Conservation (phyloP, 2,797 vertebrate species). For the Clarias platycephalus region DNA sequence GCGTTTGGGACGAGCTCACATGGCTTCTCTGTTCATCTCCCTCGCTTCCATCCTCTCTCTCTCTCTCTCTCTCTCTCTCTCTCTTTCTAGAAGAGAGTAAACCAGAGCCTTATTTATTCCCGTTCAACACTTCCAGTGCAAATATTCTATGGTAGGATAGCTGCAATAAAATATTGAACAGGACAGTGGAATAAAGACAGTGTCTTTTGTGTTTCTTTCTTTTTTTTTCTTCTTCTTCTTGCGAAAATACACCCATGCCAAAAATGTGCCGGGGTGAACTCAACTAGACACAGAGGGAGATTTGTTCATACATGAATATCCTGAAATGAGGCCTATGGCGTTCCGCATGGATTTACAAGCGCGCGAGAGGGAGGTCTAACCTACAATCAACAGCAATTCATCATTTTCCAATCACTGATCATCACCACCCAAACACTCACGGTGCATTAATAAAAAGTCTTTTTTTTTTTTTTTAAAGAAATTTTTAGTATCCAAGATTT, state of each 20-base stretch:
- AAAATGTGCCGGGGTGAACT: slow-evolving; percentile 43
- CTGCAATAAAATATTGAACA: slow-evolving; percentile 68
- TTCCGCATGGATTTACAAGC: slow-evolving; percentile 15
- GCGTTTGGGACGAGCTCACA: not conserved
- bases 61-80: not conserved
- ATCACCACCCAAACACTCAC: slow-evolving; percentile 28
- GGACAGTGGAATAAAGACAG: slow-evolving; percentile 69
- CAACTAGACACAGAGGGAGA: slow-evolving; percentile 44
- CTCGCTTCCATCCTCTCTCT: slow-evolving; percentile 23
- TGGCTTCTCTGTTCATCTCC: slow-evolving; percentile 31
- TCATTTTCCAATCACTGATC: slow-evolving; percentile 34
- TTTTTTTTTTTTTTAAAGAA: not conserved
- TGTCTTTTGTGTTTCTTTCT: slow-evolving; percentile 63
- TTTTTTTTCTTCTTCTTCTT: slow-evolving; percentile 42
- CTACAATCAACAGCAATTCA: slow-evolving; percentile 40
- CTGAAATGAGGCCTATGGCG: slow-evolving; percentile 17
- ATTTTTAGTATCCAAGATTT: not conserved
- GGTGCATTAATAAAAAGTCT: slow-evolving; percentile 11
- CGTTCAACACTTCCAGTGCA: slow-evolving; percentile 46
- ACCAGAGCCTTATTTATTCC: slow-evolving; percentile 41
- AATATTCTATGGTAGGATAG: slow-evolving; percentile 67
- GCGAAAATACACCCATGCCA: slow-evolving; percentile 30
- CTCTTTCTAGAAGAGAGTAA: slow-evolving; percentile 62
- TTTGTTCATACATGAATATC: slow-evolving; percentile 33
- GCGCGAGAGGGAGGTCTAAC: slow-evolving; percentile 12